Base-by-base conservation (phyloP, 2,888 invertebrate species). In the Seira sanloemensis region DNA sequence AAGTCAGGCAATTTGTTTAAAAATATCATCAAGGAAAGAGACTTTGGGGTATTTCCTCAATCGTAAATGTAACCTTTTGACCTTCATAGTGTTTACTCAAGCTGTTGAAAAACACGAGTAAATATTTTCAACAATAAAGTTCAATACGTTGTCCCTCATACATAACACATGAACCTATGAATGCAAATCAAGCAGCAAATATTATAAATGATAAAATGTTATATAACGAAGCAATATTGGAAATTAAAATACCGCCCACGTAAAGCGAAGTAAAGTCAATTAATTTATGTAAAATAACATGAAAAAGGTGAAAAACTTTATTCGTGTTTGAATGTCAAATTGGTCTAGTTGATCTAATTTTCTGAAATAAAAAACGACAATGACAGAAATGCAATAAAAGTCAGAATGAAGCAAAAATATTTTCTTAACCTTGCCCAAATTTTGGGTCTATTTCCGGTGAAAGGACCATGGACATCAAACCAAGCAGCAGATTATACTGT, bases 361-460 rank as follows among this genome's bases (percentile, higher is more conserved):
- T n/a, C n/a, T n/a, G n/a, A n/a, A n/a, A n/a, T n/a, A n/a, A n/a
- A n/a, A n/a, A n/a, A n/a, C n/a, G n/a, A n/a, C n/a, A n/a, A n/a
- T n/a, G n/a, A n/a, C n/a, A n/a, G n/a, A n/a, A n/a, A n/a, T n/a
- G n/a, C n/a, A n/a, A n/a, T n/a, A n/a, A n/a, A n/a, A n/a, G n/a
- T 37, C 37, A 37, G 37, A 37, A 12, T 37, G 50, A 16, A 50
- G 16, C 50, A 12, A 50, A 50, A 16, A 2, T 50, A n/a, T 50
- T 50, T 50, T n/a, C n/a, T 71, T 71, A 2, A 27, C 46, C 16
- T 72, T 26, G 62, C 78, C 50, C 71, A 62, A 37, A 4, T 78
- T 1, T 19, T 78, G 37, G 78, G 78, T 5, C 16, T 78, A 19
- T 78, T 78, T 24, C 78, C 78, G 4, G 78, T 27, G 0, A 37